Conservation (phyloP, 1,140 invertebrate species). For the Metaphire vulgaris region DNA sequence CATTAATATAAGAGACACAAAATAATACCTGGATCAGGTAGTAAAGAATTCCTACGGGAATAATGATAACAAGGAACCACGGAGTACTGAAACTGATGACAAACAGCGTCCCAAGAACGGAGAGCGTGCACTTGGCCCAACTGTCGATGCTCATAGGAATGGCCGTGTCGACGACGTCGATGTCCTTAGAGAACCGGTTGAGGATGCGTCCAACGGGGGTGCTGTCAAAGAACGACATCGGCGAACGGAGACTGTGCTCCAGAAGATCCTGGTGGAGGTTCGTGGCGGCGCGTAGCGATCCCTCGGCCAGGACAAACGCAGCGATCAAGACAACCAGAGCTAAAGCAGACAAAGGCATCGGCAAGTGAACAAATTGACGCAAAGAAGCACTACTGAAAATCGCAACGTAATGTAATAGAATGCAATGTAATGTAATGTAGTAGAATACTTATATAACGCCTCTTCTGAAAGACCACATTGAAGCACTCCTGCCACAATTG, state of each 20-base stretch:
- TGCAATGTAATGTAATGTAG: too few species aligned
- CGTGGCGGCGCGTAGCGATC: constrained; percentile 18
- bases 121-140: constrained; percentile 5
- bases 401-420: too few species aligned
- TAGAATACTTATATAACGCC: too few species aligned
- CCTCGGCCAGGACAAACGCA: constrained; percentile 16
- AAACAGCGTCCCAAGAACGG: constrained; percentile 19
- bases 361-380: background rate
- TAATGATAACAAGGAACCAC: constrained; percentile 11
- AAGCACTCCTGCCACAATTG: too few species aligned
- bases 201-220: constrained; percentile 57
- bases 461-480: too few species aligned
- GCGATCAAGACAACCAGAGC: constrained; percentile 14
- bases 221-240: constrained; percentile 65
- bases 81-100: constrained; percentile 27
- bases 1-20: too few species aligned
- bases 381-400: background rate
- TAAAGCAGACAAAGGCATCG: constrained; percentile 10
- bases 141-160: constrained; percentile 39
- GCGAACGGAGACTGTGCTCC: constrained; percentile 58
- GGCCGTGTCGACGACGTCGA: constrained; percentile 54
- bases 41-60: constrained; percentile 18
- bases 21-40: constrained; percentile 26
- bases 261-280: constrained; percentile 32
- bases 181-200: constrained; percentile 60